A percentile compares a stretch with the other conserved stretches of the same genome.
Evolutionary conservation across 1,140 invertebrate genomes (phyloP).

Genomic region (Triops longicaudatus): DNA sequence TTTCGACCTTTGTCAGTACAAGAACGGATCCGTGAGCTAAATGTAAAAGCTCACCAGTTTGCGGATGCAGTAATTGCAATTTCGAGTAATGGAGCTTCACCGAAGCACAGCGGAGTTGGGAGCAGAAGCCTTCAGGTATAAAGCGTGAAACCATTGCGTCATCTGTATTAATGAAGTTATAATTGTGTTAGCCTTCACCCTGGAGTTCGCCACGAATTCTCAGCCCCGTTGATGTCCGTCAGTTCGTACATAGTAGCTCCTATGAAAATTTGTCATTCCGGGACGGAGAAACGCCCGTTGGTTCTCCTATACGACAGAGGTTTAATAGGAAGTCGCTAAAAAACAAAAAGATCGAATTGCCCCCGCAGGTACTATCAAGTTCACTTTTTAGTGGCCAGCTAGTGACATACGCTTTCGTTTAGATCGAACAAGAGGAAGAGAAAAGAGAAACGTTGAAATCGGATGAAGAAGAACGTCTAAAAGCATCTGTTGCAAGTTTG

Average conservation of each 20-base stretch:
- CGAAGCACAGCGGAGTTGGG: conserved; percentile 34
- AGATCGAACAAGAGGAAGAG: conserved; percentile 16
- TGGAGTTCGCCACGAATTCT: conserved; percentile 48
- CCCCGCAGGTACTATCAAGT: neutral
- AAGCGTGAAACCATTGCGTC: neutral
- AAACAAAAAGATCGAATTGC: conserved; percentile 18
- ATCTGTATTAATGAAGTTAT: conserved; percentile 16
- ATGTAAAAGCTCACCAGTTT: conserved; percentile 46
- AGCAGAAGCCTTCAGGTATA: conserved; percentile 42
- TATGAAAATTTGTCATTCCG: conserved; percentile 43
- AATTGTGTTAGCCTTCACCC: conserved; percentile 41
- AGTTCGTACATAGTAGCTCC: conserved; percentile 44
- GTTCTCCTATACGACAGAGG: conserved; percentile 38
- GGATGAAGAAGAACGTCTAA: conserved; percentile 13
- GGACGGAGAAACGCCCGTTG: conserved; percentile 33
- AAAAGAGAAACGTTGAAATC: conserved; percentile 5
- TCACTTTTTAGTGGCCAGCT: neutral
- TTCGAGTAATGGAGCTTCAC: conserved; percentile 36
- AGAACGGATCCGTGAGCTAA: conserved; percentile 46
- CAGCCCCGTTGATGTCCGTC: conserved; percentile 45
- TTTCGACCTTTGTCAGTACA: conserved; percentile 43
- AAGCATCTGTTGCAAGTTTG: neutral
- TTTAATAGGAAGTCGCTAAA: conserved; percentile 37
- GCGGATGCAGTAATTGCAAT: conserved; percentile 46
- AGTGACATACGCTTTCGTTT: neutral